Base-by-base conservation (phyloP, 2,797 vertebrate genomes). In the Fratercula arctica region DNA sequence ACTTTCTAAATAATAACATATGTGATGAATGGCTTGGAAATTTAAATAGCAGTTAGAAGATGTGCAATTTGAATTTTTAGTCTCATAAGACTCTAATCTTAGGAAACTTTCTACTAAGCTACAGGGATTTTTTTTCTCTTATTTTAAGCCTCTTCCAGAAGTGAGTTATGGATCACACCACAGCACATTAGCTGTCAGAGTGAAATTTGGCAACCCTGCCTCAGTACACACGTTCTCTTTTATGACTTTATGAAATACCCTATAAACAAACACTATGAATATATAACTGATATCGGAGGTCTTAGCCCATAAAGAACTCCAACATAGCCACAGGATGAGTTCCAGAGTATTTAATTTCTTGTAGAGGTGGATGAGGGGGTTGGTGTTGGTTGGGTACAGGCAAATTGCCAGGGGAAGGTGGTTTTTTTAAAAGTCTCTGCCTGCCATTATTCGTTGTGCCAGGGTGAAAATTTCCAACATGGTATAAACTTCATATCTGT, bases 241-340 rank as follows among this genome's bases (percentile, higher is more conserved):
- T 92, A 93, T n/a, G 51, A 39, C 28, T 78, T 87, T 73, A 54
- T 89, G 92, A 96, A 96, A 90, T 53, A 3, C 6, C 35, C 48
- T 82, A 73, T 85, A 90, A 93, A 87, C 51, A 96, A 96, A 59
- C 7, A 54, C 19, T 70, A 23, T 7, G 41, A 90, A 89, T 90
- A 90, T 37, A n/a, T 59, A 76, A 67, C 24, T 23, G 46, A 39
- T 85, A 70, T 56, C 2, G 1, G 59, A 82, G 56, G 70, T 24
- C 59, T 73, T 79, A 82, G 23, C n/a, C 51, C n/a, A 46, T 64
- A 89, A 81, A 90, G 66, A 39, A 63, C 35, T 73, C 25, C 56
- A 53, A 16, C 11, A 41, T 3, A 77, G 24, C 28, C 69, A 63
- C 26, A 78, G 60, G 48, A 63, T 2, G n/a, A 37, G 35, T 51